phyloP scores from a whole-genome alignment of 1,140 invertebrate genomes.

The Vollenhovia emeryi region DNA sequence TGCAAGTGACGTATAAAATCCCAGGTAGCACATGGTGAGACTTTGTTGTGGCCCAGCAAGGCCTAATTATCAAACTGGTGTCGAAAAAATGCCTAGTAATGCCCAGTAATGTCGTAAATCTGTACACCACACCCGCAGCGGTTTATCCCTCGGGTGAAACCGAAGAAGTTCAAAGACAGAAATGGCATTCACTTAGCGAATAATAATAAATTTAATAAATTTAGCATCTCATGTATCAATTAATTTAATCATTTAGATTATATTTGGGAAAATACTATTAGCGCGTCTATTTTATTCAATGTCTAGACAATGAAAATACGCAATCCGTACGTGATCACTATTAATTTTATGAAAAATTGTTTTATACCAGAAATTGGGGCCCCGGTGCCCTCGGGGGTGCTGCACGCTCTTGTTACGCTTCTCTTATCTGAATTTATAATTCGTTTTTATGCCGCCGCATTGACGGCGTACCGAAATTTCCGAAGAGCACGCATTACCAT shows the following conservation, averaged over 20 bases:
- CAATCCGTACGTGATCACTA: neutral
- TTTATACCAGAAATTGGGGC: neutral
- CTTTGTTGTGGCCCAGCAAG: no score
- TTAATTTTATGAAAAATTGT: neutral
- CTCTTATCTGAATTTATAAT: constrained; percentile 10
- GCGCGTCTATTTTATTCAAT: neutral
- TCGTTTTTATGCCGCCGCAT: neutral
- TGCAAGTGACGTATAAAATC: no score
- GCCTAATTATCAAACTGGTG: no score
- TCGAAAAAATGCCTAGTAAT: no score
- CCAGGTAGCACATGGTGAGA: no score
- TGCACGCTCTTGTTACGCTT: neutral
- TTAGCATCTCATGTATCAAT: neutral
- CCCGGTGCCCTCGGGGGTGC: neutral
- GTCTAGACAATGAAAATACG: neutral
- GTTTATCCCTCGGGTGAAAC: no score
- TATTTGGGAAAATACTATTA: neutral
- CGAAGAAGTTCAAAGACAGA: neutral
- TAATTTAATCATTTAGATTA: neutral
- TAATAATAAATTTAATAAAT: no score
- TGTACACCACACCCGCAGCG: no score
- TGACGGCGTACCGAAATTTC: neutral
- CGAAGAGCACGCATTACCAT: neutral
- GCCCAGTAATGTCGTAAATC: no score
- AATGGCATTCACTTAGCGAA: neutral